Conservation (phyloP, 2,888 invertebrate genomes). For the Schizaphis graminum region DNA sequence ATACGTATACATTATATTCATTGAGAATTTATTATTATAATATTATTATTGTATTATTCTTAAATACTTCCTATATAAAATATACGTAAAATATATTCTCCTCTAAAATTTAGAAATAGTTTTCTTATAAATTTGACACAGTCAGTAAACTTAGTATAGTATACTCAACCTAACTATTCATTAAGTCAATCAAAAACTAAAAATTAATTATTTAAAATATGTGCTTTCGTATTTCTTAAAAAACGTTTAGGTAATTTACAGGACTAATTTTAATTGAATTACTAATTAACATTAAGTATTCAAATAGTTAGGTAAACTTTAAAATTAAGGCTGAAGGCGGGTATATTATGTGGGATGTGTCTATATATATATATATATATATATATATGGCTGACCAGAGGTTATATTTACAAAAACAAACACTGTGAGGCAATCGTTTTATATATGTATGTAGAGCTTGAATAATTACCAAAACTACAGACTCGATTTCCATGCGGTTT, state of each 20-base stretch:
- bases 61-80: too few relatives aligned
- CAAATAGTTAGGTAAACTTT: constrained; percentile 7
- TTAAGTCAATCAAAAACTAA: not conserved
- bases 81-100: not conserved
- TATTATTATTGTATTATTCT: too few relatives aligned
- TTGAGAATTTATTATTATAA: not conserved
- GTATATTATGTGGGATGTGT: not conserved
- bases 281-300: not conserved
- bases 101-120: not conserved
- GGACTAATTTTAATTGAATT: not conserved
- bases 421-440: not conserved
- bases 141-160: not conserved
- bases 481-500: not conserved
- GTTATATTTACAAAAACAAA: not conserved
- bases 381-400: not conserved
- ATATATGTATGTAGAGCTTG: not conserved
- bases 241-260: not conserved
- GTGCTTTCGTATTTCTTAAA: not conserved
- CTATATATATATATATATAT: too few relatives aligned
- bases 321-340: not conserved
- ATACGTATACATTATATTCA: not conserved
- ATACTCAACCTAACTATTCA: not conserved
- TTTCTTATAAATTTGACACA: not conserved
- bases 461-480: not conserved
- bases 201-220: not conserved